Evolutionary conservation across 1,140 invertebrate genomes (phyloP).

Genomic region (Tetraneura akinire): DNA sequence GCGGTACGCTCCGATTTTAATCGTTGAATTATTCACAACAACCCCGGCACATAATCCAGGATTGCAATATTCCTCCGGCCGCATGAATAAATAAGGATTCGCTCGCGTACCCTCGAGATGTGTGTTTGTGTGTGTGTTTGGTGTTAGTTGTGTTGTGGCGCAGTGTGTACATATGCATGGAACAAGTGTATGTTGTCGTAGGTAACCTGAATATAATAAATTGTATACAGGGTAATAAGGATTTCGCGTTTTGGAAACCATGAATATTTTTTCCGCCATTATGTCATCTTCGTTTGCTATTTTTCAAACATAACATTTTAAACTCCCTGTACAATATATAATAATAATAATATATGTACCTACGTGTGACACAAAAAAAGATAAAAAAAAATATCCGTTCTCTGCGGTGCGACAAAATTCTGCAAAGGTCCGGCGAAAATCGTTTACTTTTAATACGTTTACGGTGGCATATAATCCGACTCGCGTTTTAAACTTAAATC

Average conservation of each 20-base stretch:
- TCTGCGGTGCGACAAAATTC: constrained; percentile 14
- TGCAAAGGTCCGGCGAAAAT: constrained; percentile 18
- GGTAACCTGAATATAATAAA: not conserved
- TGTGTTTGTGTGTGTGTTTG: constrained; percentile 15
- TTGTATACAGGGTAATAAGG: too few relatives aligned
- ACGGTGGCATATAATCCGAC: not conserved
- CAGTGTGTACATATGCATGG: not conserved
- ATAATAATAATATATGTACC: not conserved
- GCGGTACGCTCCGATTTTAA: constrained; percentile 42
- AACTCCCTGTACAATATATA: too few relatives aligned
- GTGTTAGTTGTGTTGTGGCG: not conserved
- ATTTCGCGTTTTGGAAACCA: too few relatives aligned
- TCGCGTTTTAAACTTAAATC: constrained; percentile 34
- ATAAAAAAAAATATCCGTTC: not conserved
- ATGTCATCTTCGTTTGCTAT: too few relatives aligned
- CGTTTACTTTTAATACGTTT: constrained; percentile 42
- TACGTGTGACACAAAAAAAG: not conserved
- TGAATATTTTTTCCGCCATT: too few relatives aligned
- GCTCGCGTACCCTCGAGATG: not conserved
- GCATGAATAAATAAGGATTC: constrained; percentile 48
- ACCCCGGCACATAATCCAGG: constrained; percentile 36
- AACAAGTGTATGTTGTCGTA: too few relatives aligned
- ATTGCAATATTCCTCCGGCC: constrained; percentile 26
- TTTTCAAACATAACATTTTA: too few relatives aligned
- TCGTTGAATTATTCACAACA: constrained; percentile 50